Base-by-base conservation (phyloP, 1,140 invertebrate species). In the Hirudo medicinalis region DNA sequence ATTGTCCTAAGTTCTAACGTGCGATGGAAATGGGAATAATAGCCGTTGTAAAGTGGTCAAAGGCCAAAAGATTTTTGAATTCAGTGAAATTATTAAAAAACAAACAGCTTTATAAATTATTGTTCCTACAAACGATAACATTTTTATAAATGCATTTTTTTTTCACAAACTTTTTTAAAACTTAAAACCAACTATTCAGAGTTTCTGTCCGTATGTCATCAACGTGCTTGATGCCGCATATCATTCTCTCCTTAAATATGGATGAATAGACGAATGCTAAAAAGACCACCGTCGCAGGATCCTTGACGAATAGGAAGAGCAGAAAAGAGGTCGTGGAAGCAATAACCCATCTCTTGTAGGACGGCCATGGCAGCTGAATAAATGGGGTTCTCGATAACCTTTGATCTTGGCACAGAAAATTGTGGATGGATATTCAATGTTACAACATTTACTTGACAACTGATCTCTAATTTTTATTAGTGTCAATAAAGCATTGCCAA, bases 261-360 rank as follows among this genome's bases (percentile, higher is more conserved):
- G 57, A 63, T 11, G 57, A 63, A 63, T 63, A 32, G 29, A 63
- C 29, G 19, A 63, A 63, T 11, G 57, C 22, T 32, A 63, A 25
- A 32, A 63, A 63, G 20, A 63, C 57, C 22, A 63, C 57, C 20
- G 29, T 63, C 11, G 29, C 29, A 25, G 57, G 57, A 63, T 63
- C 57, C 29, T 63, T 63, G 57, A 63, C 57, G 20, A 63, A 63
- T 25, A 63, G 22, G 43, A 49, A 49, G 43, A 49, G 43, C 43
- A 49, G 43, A 49, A 49, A 49, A 13, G 43, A 49, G 13, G 43
- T 49, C 43, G 43, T 49, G 5, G 43, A 49, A 49, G 43, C 43
- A 49, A 49, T 49, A 17, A 49, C 43, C 43, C 43, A 49, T 49
- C 43, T 49, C 15, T 49, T 49, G 15, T 49, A 49, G 11, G 43